Evolutionary conservation across 2,888 invertebrate species (phyloP), one percentile per base, ranked within the genome.

Genomic region (Lathronympha strigana): DNA sequence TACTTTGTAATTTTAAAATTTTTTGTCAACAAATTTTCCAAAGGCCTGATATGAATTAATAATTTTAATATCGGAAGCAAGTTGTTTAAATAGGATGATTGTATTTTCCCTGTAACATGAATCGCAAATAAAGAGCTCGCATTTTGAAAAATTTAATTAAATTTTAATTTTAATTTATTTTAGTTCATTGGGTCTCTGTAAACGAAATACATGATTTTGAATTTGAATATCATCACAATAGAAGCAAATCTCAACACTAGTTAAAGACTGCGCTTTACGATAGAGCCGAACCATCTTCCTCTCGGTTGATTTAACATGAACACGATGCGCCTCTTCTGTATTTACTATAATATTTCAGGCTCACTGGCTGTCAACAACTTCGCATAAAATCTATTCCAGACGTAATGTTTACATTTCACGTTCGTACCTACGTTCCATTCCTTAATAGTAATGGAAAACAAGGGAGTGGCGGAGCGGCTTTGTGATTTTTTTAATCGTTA

Each of bases 361-460:
- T 54, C 36, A 53, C 40, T 33, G 51, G 23, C 40, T 53, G 61
- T 62, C 36, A 54, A 31, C 51, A 61, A 15, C n/a, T 9, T 45
- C n/a, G 43, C 33, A 5, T 23, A 31, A 53, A 13, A 53, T 45
- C 53, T 45, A 53, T 49, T 50, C 38, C n/a, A 63, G 43, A 43
- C 25, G 21, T 31, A 38, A 43, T 57, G 50, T 58, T 63, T 51
- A 57, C 57, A 13, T 40, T 50, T 25, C 15, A 43, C 25, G 17
- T 58, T 63, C 43, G 1, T 57, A 38, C 13, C 31, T 40, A 28
- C 28, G 31, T 63, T 63, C 49, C 55, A 13, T 63, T 33, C 33
- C 55, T 63, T 47, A 47, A 55, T 40, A 47, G 62, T 63, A 28
- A 63, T 49, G 55, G 57, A 47, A 55, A 15, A 63, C 47, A 49